These are phyloP conservation scores for Ormia ochracea DNA, from an alignment of 2,888 invertebrate species.

Conservation along the genomic window DNA sequence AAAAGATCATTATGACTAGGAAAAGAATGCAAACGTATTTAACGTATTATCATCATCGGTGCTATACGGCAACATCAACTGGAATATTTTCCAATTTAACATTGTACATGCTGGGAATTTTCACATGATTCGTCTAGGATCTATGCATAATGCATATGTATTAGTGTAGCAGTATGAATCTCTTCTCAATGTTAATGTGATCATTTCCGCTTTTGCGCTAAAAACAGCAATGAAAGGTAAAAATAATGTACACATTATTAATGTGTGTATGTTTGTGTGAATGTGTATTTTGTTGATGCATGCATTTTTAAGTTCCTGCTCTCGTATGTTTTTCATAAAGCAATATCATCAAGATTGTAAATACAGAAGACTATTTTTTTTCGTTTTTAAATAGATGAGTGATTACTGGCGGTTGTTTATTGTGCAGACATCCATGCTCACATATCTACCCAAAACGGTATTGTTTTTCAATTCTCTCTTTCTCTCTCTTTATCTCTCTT, in stretches of 20 bases:
- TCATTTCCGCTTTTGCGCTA: slow-evolving; percentile 56
- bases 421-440: too few relatives aligned
- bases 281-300: background rate
- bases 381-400: slow-evolving; percentile 19
- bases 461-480: background rate
- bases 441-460: background rate
- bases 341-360: background rate
- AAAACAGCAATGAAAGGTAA: slow-evolving; percentile 13
- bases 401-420: slow-evolving; percentile 23
- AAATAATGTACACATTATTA: background rate
- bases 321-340: slow-evolving; percentile 28
- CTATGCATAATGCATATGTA: too few relatives aligned
- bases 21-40: background rate
- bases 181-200: slow-evolving; percentile 55
- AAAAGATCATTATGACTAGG: slow-evolving; percentile 21
- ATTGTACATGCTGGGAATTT: slow-evolving; percentile 42
- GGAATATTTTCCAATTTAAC: slow-evolving; percentile 15
- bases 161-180: background rate
- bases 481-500: background rate
- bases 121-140: slow-evolving; percentile 41
- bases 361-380: background rate
- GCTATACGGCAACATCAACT: background rate
- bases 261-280: background rate
- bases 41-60: background rate
- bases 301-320: slow-evolving; percentile 51